A percentile compares a stretch with the other conserved stretches of the same genome.
Conservation (phyloP, 2,113 vertebrate genomes). For the Cricetomys ansorgei region DNA sequence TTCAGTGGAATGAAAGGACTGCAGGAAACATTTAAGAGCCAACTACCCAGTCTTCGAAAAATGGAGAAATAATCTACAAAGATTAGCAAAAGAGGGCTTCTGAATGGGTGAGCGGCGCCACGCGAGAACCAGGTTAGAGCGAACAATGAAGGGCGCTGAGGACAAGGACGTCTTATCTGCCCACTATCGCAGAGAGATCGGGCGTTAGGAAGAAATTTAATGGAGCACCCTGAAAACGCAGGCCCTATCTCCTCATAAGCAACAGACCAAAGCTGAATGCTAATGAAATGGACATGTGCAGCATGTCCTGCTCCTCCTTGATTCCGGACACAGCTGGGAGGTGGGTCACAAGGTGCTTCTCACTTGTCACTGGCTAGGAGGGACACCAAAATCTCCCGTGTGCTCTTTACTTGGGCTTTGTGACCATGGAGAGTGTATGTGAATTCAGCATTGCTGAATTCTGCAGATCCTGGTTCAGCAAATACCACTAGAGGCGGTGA, state of each 20-base stretch:
- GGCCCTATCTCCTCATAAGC: conserved; percentile 83
- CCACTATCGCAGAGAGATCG: conserved; percentile 77
- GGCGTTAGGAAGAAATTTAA: conserved; percentile 81
- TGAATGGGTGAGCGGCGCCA: conserved; percentile 79
- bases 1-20: conserved; percentile 83
- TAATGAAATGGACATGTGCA: conserved; percentile 76
- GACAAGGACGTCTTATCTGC: conserved; percentile 83
- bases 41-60: conserved; percentile 80
- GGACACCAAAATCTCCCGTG: neutral
- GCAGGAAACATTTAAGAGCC: conserved; percentile 83
- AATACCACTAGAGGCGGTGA: neutral
- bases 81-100: conserved; percentile 82
- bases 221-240: conserved; percentile 80
- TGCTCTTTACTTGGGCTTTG: conserved; percentile 20
- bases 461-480: neutral
- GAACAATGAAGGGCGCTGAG: conserved; percentile 80
- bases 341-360: conserved; percentile 42
- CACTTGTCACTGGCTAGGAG: conserved; percentile 57
- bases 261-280: conserved; percentile 83
- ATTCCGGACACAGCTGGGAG: conserved; percentile 60
- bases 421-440: neutral
- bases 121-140: conserved; percentile 78
- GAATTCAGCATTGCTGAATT: no score
- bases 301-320: conserved; percentile 55
- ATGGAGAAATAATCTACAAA: conserved; percentile 83